Conservation (phyloP, 1,140 invertebrate species). For the Magallana ariakensis region DNA sequence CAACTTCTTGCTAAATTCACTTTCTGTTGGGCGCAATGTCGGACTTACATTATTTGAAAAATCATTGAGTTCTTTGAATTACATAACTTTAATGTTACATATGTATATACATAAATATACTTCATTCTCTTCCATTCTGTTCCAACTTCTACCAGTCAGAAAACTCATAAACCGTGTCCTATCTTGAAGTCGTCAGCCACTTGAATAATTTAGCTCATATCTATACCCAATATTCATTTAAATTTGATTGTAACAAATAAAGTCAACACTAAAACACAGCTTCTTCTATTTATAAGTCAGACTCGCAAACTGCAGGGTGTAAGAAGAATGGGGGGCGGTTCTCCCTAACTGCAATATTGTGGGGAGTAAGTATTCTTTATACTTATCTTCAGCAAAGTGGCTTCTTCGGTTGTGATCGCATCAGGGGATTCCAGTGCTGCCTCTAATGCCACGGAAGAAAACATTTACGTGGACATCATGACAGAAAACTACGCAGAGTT, state of each 20-base stretch:
- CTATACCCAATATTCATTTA: background rate
- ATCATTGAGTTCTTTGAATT: no score
- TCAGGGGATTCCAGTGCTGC: background rate
- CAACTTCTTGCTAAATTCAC: no score
- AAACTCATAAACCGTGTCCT: constrained; percentile 9
- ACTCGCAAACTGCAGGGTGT: background rate
- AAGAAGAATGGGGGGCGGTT: background rate
- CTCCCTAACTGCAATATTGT: background rate
- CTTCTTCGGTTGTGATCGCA: background rate
- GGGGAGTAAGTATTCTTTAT: background rate
- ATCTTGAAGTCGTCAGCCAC: background rate
- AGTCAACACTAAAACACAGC: background rate
- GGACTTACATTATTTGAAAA: no score
- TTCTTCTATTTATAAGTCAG: background rate
- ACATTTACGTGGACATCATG: constrained; percentile 46
- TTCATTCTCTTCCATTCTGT: background rate
- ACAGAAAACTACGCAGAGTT: constrained; percentile 68
- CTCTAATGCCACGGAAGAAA: background rate
- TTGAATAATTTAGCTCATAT: constrained; percentile 17
- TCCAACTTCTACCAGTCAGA: background rate
- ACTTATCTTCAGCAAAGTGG: background rate
- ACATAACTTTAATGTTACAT: no score
- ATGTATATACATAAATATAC: constrained; percentile 17
- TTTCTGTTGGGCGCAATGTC: no score
- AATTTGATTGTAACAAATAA: constrained; percentile 1